Conservation (phyloP, 2,113 vertebrate genomes). For the Trogon surrucura region DNA sequence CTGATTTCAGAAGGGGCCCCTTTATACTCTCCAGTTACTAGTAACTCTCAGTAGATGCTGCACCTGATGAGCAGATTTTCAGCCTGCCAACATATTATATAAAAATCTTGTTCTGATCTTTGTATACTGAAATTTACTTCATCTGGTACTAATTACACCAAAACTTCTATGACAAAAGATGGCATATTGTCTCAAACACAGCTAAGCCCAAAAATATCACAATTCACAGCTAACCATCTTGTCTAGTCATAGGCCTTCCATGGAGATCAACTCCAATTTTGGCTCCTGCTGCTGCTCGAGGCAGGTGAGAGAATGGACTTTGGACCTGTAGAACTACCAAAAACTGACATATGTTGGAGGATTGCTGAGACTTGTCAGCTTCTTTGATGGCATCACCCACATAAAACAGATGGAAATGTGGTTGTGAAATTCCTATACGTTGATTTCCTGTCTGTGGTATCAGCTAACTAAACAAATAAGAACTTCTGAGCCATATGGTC, state of each 20-base stretch:
- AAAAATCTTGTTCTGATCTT: slow-evolving; percentile 33
- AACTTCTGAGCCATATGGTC: slow-evolving; percentile 49
- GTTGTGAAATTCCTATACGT: slow-evolving; percentile 55
- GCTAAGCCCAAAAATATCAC: neutral
- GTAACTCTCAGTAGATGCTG: neutral
- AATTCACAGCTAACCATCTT: neutral
- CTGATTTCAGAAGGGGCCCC: neutral
- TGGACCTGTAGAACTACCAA: neutral
- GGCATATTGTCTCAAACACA: neutral
- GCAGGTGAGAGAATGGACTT: slow-evolving; percentile 44
- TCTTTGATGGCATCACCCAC: slow-evolving; percentile 52
- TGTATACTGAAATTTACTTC: slow-evolving; percentile 13
- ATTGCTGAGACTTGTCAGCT: slow-evolving; percentile 49
- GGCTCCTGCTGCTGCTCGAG: neutral
- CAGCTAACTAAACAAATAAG: slow-evolving; percentile 60
- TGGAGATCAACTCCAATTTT: neutral
- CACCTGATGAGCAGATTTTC: slow-evolving; percentile 52
- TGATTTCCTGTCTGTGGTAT: slow-evolving; percentile 64
- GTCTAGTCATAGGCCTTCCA: neutral
- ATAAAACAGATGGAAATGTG: slow-evolving; percentile 61
- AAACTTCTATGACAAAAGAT: neutral
- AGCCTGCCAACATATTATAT: neutral
- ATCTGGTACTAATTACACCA: slow-evolving; percentile 26
- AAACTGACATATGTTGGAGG: slow-evolving; percentile 45
- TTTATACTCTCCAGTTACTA: neutral